Conservation (phyloP, 2,888 invertebrate species). For the Lithophane ornitopus region DNA sequence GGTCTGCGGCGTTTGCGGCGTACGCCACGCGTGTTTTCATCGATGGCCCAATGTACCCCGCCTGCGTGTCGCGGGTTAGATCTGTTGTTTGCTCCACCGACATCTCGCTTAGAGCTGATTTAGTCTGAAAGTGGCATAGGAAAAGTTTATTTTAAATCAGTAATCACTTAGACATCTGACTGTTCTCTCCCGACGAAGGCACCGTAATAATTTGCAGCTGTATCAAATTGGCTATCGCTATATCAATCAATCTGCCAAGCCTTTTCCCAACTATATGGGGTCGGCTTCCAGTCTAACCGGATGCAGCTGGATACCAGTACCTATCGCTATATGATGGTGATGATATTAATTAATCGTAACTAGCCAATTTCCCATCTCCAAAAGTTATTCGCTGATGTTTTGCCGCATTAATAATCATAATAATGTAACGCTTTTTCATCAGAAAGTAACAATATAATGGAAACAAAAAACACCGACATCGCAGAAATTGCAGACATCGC, state of each 20-base stretch:
- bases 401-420: not conserved
- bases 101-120: constrained; percentile 92
- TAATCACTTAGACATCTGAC: not conserved
- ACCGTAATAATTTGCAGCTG: not conserved
- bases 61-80: constrained; percentile 93
- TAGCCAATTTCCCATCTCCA: not conserved
- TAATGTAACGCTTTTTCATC: too few relatives aligned
- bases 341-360: not conserved
- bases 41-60: constrained; percentile 93
- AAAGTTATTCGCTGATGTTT: not conserved
- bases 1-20: constrained; percentile 96
- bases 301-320: too few relatives aligned
- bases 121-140: constrained; percentile 72
- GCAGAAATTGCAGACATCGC: too few relatives aligned
- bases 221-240: not conserved
- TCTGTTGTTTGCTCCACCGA: constrained; percentile 93
- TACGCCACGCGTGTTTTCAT: constrained; percentile 97
- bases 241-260: too few relatives aligned
- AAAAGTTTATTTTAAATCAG: not conserved
- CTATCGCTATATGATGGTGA: too few relatives aligned
- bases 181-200: not conserved
- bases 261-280: too few relatives aligned
- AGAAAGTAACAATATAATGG: too few relatives aligned
- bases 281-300: too few relatives aligned
- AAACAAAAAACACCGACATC: too few relatives aligned